Evolutionary conservation across 2,888 invertebrate species (phyloP).

Genomic region (Abrostola triplasia): DNA sequence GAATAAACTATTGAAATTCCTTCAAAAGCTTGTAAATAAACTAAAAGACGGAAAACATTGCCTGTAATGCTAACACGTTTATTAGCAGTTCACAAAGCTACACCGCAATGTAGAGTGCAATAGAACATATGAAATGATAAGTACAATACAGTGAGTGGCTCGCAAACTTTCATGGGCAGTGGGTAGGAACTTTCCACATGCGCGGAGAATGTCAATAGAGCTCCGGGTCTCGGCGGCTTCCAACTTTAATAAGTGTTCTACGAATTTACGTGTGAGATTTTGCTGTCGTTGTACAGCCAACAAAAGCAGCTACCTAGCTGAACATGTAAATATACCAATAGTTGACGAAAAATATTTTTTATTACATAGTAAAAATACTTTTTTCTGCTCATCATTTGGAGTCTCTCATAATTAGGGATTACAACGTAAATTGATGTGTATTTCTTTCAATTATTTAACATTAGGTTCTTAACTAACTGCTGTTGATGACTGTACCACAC

Average conservation of each 20-base stretch:
- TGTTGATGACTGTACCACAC: no score
- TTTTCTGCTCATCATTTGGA: no score
- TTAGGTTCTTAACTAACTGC: no score
- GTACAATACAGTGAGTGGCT: constrained; percentile 19
- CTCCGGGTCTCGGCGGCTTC: not conserved
- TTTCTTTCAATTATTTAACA: no score
- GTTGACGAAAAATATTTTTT: no score
- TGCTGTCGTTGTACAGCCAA: not conserved
- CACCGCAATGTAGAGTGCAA: constrained; percentile 21
- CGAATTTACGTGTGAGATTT: constrained; percentile 25
- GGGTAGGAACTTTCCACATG: constrained; percentile 42
- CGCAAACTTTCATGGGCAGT: constrained; percentile 37
- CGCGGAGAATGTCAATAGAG: constrained; percentile 44
- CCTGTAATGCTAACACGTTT: constrained; percentile 1
- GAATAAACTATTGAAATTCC: no score
- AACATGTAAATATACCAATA: no score
- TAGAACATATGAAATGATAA: constrained; percentile 23
- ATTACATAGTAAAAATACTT: no score
- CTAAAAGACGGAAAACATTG: not conserved
- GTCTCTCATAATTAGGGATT: no score
- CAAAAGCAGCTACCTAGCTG: not conserved
- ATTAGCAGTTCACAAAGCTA: constrained; percentile 1
- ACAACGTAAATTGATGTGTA: no score
- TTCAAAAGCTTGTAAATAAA: not conserved
- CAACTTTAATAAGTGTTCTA: constrained; percentile 36